Conservation (phyloP, 2,797 vertebrate species). For the Mormyrus proboscirostris region DNA sequence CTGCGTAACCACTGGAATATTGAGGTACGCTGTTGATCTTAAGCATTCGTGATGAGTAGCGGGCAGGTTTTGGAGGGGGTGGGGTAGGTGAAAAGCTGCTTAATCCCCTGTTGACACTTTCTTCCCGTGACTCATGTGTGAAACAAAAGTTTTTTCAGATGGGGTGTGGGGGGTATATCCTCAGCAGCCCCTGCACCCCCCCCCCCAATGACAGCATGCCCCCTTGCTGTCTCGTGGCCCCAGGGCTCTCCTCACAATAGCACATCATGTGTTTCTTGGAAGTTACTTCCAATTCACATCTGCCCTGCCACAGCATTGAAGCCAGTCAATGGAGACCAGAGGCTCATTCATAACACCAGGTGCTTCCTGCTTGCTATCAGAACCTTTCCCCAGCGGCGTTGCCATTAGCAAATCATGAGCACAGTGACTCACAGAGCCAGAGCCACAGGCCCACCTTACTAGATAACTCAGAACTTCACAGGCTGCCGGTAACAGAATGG, state of each 20-base stretch:
- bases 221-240: neutral
- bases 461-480: neutral
- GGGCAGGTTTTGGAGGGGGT: conserved; percentile 4
- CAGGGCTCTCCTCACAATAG: neutral
- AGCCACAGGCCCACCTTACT: neutral
- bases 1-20: conserved; percentile 23
- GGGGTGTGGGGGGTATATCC: conserved; percentile 23
- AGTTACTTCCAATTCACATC: neutral
- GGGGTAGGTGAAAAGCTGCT: conserved; percentile 26
- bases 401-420: neutral
- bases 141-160: conserved; percentile 43
- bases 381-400: neutral
- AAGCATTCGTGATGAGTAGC: conserved; percentile 1
- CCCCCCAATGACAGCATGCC: neutral
- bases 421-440: neutral
- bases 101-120: conserved; percentile 34
- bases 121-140: conserved; percentile 32
- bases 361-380: neutral
- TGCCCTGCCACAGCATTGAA: neutral
- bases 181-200: conserved; percentile 2
- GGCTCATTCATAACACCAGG: neutral
- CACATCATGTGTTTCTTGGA: neutral
- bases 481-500: neutral
- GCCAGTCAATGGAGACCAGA: neutral
- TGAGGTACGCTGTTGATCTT: conserved; percentile 27